Base-by-base conservation (phyloP, 2,888 invertebrate genomes). In the Sturmia bella region DNA sequence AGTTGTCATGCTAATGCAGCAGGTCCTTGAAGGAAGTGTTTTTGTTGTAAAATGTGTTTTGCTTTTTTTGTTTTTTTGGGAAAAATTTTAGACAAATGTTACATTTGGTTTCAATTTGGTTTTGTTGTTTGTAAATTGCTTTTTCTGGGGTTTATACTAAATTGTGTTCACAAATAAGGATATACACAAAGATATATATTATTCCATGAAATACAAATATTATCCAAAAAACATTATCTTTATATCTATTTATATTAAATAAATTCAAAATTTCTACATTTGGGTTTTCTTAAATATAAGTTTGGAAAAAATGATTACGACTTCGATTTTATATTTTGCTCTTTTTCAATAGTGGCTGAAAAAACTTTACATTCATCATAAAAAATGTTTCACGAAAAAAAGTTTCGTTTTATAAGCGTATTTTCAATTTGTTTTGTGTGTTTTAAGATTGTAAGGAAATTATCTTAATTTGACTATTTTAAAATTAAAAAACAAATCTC, bases 401-500 rank as follows among this genome's bases (percentile, higher is more conserved):
- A 82, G 74, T 82, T 78, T 78, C 82, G 82, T 82, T 59, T 78
- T 78, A 54, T 82, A 82, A 82, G 82, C 82, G 82, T 82, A 82
- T 64, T 82, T 77, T 45, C 74, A 82, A 77, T 68, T 66, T 50
- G 59, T 54, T 45, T 61, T 39, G 24, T 32, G 32, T 32, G 32
- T 32, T 70, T 52, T 24, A 78, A 75, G 74, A 70, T 57, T 75
- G 74, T 74, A 41, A 59, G 56, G 68, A 61, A 32, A 12, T 68
- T 63, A 15, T n/a, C 21, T 81, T 50, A n/a, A 13, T 17, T 43
- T 63, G 17, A n/a, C 11, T 57, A 19, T 5, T 37, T 37, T 12
- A 24, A 13, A 37, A 48, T 21, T 43, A 6, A 12, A 24, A 50
- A 50, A 50, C 21, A 41, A 15, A 41, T 15, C 32, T 27, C n/a